A percentile compares a stretch with the other conserved stretches of the same genome.
Evolutionary conservation across 2,797 vertebrate species (phyloP).

Genomic region (Zenarchopterus dispar): DNA sequence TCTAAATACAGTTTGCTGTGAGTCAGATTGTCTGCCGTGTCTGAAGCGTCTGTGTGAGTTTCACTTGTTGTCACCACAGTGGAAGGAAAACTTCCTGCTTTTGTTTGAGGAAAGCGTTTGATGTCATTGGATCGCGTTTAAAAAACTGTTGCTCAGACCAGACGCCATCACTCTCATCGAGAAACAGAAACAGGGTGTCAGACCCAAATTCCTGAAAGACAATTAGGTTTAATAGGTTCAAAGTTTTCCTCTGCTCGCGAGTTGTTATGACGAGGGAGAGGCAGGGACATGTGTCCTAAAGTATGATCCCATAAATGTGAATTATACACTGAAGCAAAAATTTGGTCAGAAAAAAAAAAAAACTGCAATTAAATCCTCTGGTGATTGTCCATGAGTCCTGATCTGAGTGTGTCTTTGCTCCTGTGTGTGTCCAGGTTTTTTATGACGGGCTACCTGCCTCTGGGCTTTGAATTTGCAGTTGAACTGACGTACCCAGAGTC

Average conservation of each 20-base stretch:
- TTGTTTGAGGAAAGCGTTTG: background rate
- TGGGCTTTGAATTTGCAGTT: conserved; percentile 96
- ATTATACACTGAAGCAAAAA: background rate
- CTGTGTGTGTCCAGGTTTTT: conserved; percentile 84
- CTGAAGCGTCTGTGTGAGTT: conserved; percentile 10
- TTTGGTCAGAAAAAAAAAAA: background rate
- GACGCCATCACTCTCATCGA: background rate
- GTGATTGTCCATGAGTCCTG: background rate
- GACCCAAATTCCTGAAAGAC: too few relatives aligned
- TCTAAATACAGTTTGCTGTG: background rate
- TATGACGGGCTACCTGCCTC: conserved; percentile 96
- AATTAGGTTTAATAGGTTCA: background rate
- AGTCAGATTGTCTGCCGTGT: background rate
- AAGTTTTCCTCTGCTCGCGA: conserved; percentile 2
- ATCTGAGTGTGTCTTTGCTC: background rate
- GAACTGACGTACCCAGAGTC: conserved; percentile 96
- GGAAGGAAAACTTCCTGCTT: conserved; percentile 1
- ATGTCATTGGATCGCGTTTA: background rate
- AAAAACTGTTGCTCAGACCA: conserved; percentile 21
- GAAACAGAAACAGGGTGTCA: background rate
- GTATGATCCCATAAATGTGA: background rate
- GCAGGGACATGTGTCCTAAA: too few relatives aligned
- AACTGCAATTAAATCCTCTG: background rate
- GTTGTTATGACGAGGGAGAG: background rate
- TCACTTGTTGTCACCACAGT: conserved; percentile 30